Evolutionary conservation across 2,797 vertebrate species (phyloP), one percentile per base, ranked within the genome.

Genomic region (Stomatorhinus walkeri): DNA sequence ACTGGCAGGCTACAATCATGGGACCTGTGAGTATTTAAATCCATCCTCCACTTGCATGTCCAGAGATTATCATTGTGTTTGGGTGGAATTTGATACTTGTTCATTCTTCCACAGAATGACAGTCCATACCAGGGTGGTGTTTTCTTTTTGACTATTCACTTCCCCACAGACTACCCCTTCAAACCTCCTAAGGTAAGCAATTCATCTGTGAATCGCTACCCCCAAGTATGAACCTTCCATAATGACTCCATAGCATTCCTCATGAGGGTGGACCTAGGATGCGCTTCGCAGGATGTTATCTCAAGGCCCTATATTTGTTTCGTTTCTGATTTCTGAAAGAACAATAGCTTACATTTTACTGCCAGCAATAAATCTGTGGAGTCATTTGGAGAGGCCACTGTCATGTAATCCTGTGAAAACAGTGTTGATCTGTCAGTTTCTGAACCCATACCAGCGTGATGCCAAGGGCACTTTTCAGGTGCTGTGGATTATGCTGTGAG

Each of bases 1-100:
- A 99, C 95, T 99, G 98, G 98, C 98, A 99, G 95, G 98, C 98
- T 92, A 99, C 98, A 94, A 99, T 99, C 93, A 96, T 96, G 96
- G 96, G 96, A 89, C 96, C 96, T 91, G 96, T 96, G 92, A 96
- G 95, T 96, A 92, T 95, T 5, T 8, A 87, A n/a, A 24, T 88
- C 52, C 72, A 43, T 79, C 52, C 46, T 68, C 43, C 28, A 24
- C 9, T 43, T 36, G n/a, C 52, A 84, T 46, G 51, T 48, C n/a
- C 36, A 46, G n/a, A 24, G 22, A 52, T 84, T n/a, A 3, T 59
- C 9, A 52, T 40, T 56, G 43, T 19, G 22, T 61, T 61, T 24
- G 36, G 16, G 9, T 48, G 40, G 9, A 24, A 4, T 24, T 8
- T 84, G 3, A 19, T 7, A 1, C 48, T 3, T 22, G 5, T 43